Conservation (phyloP, 2,888 invertebrate species). For the Cyrtodaria siliqua region DNA sequence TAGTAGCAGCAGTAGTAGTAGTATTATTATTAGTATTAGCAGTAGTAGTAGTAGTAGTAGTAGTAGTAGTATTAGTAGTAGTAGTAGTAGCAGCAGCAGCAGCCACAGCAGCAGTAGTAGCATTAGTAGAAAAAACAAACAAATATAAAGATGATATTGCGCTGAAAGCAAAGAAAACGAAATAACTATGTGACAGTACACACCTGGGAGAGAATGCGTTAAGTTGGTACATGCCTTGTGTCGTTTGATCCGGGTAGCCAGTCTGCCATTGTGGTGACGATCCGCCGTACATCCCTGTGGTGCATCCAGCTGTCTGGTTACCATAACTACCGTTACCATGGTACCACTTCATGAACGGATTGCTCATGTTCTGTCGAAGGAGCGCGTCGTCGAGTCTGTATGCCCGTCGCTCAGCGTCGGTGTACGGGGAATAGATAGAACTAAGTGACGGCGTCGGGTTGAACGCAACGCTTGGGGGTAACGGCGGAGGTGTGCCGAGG, state of each 20-base stretch:
- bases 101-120: too few species aligned
- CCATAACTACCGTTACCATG: conserved; percentile 72
- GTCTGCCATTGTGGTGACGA: conserved; percentile 77
- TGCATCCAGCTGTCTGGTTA: conserved; percentile 68
- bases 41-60: too few species aligned
- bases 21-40: too few species aligned
- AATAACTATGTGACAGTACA: background rate
- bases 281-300: conserved; percentile 65
- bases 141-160: too few species aligned
- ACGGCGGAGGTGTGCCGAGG: conserved; percentile 60
- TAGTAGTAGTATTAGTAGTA: too few species aligned
- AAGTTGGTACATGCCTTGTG: conserved; percentile 72
- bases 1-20: too few species aligned
- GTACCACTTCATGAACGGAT: conserved; percentile 82
- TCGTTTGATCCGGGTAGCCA: conserved; percentile 72
- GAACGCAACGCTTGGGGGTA: conserved; percentile 70
- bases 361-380: conserved; percentile 80
- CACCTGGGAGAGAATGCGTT: conserved; percentile 67
- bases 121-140: too few species aligned
- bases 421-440: conserved; percentile 80
- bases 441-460: conserved; percentile 72
- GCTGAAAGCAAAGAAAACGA: too few species aligned
- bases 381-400: conserved; percentile 82
- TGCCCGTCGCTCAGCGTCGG: conserved; percentile 80
- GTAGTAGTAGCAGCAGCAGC: too few species aligned